Percentiles rank a stretch among this genome's conserved stretches.
Evolutionary conservation across 2,888 invertebrate species (phyloP).

Genomic region (Erebia palarica): DNA sequence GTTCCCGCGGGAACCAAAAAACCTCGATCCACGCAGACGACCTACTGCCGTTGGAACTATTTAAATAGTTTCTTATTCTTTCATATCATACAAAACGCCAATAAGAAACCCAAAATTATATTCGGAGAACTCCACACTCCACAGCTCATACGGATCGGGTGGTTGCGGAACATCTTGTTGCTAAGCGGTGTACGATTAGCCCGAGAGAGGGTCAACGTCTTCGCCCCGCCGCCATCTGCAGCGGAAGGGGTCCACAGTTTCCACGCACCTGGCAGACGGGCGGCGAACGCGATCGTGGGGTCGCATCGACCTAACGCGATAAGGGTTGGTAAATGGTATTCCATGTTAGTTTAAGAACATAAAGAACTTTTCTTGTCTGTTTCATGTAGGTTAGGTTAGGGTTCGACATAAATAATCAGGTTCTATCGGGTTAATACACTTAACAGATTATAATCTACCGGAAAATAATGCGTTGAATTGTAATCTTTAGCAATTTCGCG

Average conservation of each 20-base stretch:
- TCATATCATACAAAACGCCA: background rate
- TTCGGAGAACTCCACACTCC: background rate
- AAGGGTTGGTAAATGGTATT: slow-evolving; percentile 53
- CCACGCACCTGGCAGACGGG: slow-evolving; percentile 64
- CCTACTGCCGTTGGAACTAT: too few species aligned
- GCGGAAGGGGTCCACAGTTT: slow-evolving; percentile 56
- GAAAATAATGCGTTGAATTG: too few species aligned
- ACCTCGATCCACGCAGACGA: too few species aligned
- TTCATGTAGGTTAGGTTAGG: too few species aligned
- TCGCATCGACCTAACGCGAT: slow-evolving; percentile 57
- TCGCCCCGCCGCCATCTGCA: slow-evolving; percentile 59
- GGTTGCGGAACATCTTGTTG: slow-evolving; percentile 37
- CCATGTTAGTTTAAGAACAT: slow-evolving; percentile 29
- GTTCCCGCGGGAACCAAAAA: too few species aligned
- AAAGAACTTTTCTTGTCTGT: too few species aligned
- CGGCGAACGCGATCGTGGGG: slow-evolving; percentile 58
- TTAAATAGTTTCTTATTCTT: too few species aligned
- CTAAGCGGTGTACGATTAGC: slow-evolving; percentile 38
- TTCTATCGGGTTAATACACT: too few species aligned
- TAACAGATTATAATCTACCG: too few species aligned
- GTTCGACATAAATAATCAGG: too few species aligned
- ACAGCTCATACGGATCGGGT: slow-evolving; percentile 20
- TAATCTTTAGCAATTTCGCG: too few species aligned
- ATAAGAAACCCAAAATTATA: background rate
- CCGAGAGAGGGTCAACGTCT: slow-evolving; percentile 49